Evolutionary conservation across 2,888 invertebrate genomes (phyloP), one percentile per base, ranked within the genome.

Genomic region (Muschampia plurimacula): DNA sequence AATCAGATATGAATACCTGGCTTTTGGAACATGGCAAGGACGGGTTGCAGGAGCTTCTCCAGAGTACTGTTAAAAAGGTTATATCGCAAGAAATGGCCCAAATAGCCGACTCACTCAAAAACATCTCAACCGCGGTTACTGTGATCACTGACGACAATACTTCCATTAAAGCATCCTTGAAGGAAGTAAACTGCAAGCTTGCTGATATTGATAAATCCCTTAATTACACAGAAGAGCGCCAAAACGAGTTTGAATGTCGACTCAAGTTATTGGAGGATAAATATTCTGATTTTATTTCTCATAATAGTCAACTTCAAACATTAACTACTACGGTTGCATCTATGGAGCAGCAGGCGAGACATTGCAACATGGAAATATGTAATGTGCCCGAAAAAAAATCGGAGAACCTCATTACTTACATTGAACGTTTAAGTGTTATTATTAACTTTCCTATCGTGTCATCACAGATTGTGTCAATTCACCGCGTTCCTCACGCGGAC

Each of bases 81-180:
- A 52, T 52, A 7, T 52, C 52, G 6, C 52, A 15, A 12, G 52
- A 52, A 52, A 12, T 52, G 7, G 52, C 52, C n/a, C 52, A 52
- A 52, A 52, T 52, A 52, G 12, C 52, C 2, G 52, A 52, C 52
- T 52, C 52, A 52, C 52, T 52, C n/a, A 52, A 52, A 12, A 52
- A 12, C 15, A 52, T 52, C 13, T 15, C 52, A 7, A 5, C 52
- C n/a, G 52, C 52, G 15, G 52, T 52, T 7, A 52, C 52, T 15
- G 6, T 15, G 15, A 52, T 52, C 15, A 6, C 52, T 6, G 15
- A n/a, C 15, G 52, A 52, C 52, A 52, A 52, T 7, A 52, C 12
- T 15, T n/a, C 52, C 2, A 52, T 52, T 52, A 52, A 52, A 7
- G 6, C 52, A 12, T 52, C 52, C 52, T 15, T 52, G 7, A n/a